Conservation (phyloP, 2,797 vertebrate species). For the Darevskia mixta region DNA sequence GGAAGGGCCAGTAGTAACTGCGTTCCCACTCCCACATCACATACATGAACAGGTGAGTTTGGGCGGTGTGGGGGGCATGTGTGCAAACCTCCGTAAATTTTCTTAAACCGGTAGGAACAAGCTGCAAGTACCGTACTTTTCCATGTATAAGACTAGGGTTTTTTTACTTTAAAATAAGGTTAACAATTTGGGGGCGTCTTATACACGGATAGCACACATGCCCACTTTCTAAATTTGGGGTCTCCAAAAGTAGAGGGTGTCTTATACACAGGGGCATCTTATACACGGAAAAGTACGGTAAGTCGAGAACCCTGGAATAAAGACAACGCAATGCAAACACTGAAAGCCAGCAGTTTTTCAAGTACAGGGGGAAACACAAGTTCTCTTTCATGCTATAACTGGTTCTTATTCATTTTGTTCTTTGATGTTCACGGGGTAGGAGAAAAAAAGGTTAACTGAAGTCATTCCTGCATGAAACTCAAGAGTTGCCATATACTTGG, state of each 20-base stretch:
- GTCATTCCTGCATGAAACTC: background rate
- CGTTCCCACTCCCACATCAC: too few species aligned
- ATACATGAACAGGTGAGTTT: too few species aligned
- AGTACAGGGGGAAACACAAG: background rate
- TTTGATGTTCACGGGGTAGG: background rate
- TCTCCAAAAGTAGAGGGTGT: too few species aligned
- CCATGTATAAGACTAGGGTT: rapidly evolving
- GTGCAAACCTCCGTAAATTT: too few species aligned
- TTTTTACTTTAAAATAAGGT: too few species aligned
- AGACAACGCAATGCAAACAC: background rate
- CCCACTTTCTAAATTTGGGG: too few species aligned
- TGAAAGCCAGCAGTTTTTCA: background rate
- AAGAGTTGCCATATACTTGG: background rate
- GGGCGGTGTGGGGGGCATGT: too few species aligned
- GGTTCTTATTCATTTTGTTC: background rate
- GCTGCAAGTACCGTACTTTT: too few species aligned
- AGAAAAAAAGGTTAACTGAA: background rate
- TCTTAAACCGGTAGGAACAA: background rate
- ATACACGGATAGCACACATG: too few species aligned
- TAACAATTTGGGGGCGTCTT: too few species aligned
- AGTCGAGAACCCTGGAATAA: background rate
- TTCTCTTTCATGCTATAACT: background rate
- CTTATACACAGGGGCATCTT: too few species aligned
- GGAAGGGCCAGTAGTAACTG: too few species aligned
- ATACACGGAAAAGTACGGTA: background rate